Conservation (phyloP, 92 coral and sea anemone genomes). For the Phymanthus crucifer region DNA sequence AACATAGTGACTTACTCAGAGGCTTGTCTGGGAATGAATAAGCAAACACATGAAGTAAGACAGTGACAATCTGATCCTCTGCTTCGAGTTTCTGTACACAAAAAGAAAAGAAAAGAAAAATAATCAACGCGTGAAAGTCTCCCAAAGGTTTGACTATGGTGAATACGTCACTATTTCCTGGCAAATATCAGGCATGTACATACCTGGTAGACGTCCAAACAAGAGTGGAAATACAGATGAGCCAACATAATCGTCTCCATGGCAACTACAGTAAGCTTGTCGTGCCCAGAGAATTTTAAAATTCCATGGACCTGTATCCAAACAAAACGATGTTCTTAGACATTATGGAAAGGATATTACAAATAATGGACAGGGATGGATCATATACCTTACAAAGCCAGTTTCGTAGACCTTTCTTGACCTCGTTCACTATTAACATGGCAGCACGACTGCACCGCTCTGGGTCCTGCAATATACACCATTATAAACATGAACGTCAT, state of each 20-base stretch:
- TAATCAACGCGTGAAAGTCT: too few species aligned
- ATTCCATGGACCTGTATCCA: slow-evolving; percentile 55
- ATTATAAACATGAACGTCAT: background rate
- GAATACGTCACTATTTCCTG: too few species aligned
- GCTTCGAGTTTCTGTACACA: slow-evolving; percentile 66
- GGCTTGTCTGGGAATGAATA: slow-evolving; percentile 66
- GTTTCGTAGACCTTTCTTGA: slow-evolving; percentile 72
- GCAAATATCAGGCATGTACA: background rate
- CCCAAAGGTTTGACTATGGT: too few species aligned
- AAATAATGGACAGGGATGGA: too few species aligned
- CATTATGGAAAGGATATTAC: too few species aligned
- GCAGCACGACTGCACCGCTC: slow-evolving; percentile 97
- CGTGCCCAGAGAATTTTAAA: slow-evolving; percentile 68
- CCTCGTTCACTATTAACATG: slow-evolving; percentile 73
- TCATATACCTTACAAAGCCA: slow-evolving; percentile 82
- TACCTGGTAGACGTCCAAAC: slow-evolving; percentile 18
- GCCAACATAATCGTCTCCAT: slow-evolving; percentile 88
- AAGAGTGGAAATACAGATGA: slow-evolving; percentile 72
- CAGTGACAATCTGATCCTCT: slow-evolving; percentile 62
- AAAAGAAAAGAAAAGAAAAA: background rate
- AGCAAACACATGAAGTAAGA: slow-evolving; percentile 53
- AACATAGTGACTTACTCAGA: slow-evolving; percentile 65
- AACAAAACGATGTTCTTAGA: background rate
- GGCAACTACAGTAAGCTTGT: slow-evolving; percentile 91
- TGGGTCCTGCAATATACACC: slow-evolving; percentile 62